phyloP scores from a whole-genome alignment of 2,797 vertebrate species.

The Girardinus metallicus region DNA sequence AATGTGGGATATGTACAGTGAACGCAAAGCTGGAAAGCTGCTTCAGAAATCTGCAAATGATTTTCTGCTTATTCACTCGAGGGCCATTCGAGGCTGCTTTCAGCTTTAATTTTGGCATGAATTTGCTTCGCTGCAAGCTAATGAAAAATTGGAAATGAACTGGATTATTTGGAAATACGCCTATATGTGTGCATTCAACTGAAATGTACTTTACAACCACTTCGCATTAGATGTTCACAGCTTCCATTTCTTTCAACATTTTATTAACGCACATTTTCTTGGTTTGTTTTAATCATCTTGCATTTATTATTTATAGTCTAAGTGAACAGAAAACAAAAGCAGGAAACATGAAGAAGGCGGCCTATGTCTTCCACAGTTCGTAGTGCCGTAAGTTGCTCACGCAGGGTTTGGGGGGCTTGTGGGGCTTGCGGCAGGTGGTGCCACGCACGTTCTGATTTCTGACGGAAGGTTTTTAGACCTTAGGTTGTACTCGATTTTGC shows the following conservation, averaged over 20 bases:
- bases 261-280: not conserved
- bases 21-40: too few relatives aligned
- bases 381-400: conserved; percentile 15
- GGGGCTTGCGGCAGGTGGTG: conserved; percentile 23
- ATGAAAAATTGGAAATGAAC: not conserved
- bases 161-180: not conserved
- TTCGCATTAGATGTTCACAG: not conserved
- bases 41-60: too few relatives aligned
- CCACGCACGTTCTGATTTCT: conserved; percentile 71
- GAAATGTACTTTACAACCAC: not conserved
- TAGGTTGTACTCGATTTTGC: conserved; percentile 51
- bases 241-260: not conserved
- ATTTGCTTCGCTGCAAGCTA: not conserved
- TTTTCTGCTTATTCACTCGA: too few relatives aligned
- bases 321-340: not conserved
- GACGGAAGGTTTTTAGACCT: conserved; percentile 69
- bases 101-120: not conserved
- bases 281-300: not conserved
- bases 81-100: too few relatives aligned
- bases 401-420: conserved; percentile 19
- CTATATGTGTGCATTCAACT: not conserved
- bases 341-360: not conserved
- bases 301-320: not conserved
- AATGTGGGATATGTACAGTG: too few relatives aligned
- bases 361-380: not conserved